Percentiles rank a stretch among this genome's conserved stretches.
Conservation (phyloP, 2,113 vertebrate genomes). For the Pseudolaguvia tuberculata region DNA sequence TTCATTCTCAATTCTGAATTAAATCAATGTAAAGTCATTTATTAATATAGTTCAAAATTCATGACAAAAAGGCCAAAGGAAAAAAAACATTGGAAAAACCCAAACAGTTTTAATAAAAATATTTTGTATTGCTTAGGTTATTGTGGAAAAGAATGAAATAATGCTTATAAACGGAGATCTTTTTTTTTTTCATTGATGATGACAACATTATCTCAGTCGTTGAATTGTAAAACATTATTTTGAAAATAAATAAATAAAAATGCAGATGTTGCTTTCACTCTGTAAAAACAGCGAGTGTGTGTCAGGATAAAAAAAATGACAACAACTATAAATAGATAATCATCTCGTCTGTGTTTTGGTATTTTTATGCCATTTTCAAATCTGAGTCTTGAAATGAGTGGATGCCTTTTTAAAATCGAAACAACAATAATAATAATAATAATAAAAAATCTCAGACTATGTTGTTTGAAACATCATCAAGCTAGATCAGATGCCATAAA, state of each 20-base stretch:
- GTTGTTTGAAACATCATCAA: background rate
- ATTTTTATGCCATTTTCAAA: too few species aligned
- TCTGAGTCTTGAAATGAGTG: too few species aligned
- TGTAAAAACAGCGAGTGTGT: background rate
- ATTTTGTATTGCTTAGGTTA: background rate
- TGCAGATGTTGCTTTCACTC: background rate
- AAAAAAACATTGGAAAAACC: background rate
- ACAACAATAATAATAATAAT: too few species aligned
- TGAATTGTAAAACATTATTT: background rate
- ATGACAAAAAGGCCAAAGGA: background rate
- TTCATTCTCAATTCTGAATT: background rate
- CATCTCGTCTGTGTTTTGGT: background rate
- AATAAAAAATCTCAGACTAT: background rate
- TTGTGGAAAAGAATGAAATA: background rate
- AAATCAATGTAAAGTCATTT: background rate
- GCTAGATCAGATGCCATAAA: background rate
- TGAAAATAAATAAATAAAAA: background rate
- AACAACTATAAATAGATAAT: background rate
- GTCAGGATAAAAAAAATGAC: background rate
- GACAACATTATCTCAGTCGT: too few species aligned
- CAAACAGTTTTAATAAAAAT: background rate
- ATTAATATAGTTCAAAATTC: background rate
- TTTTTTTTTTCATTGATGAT: background rate
- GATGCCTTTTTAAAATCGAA: too few species aligned
- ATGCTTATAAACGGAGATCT: background rate